These are phyloP conservation scores for Chunga burmeisteri DNA, from an alignment of 2,113 vertebrate genomes.

Conservation along the genomic window DNA sequence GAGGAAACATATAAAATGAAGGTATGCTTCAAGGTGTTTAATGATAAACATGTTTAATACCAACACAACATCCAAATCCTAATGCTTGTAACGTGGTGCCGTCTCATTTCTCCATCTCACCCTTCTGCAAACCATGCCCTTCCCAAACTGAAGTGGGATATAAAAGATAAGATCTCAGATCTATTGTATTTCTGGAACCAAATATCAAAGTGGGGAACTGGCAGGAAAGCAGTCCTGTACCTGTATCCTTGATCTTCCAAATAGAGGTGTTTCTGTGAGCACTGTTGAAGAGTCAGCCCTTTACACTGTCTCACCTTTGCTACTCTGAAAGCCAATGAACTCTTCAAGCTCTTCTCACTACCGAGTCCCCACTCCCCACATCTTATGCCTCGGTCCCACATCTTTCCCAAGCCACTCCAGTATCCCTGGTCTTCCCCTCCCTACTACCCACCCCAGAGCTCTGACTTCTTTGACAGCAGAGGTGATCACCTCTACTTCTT, in stretches of 20 bases:
- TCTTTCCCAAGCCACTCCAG: background rate
- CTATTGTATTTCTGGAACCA: background rate
- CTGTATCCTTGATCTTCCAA: background rate
- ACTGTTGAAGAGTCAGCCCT: background rate
- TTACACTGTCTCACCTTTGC: background rate
- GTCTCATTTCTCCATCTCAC: background rate
- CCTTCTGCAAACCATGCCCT: background rate
- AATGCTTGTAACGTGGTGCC: background rate
- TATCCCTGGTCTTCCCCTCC: background rate
- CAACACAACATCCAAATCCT: background rate
- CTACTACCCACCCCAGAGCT: background rate
- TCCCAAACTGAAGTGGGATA: background rate
- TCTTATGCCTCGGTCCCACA: background rate
- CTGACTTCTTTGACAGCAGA: background rate
- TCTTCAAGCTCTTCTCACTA: background rate
- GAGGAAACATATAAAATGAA: background rate
- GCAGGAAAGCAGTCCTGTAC: background rate
- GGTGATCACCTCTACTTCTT: background rate
- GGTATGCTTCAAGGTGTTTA: background rate
- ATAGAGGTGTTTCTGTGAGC: background rate
- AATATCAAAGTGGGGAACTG: fast-evolving
- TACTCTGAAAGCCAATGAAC: background rate
- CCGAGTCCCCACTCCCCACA: background rate
- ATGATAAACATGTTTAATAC: background rate
- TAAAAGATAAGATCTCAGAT: background rate